phyloP scores from a whole-genome alignment of 2,113 vertebrate genomes.

The Psilopsiagon aurifrons region DNA sequence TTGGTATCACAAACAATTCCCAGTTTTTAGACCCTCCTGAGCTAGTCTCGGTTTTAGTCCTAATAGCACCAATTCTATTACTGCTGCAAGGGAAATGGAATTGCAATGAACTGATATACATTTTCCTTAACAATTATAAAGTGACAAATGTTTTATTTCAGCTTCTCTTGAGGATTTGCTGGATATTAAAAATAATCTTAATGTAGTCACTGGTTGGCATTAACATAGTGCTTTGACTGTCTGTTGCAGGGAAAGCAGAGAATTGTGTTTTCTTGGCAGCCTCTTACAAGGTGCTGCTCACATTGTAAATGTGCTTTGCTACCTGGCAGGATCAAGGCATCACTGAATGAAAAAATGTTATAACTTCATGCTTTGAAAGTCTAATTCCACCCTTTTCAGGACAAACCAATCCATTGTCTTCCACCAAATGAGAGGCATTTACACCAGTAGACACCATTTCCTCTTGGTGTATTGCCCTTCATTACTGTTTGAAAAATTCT shows the following conservation, averaged over 20 bases:
- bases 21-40: constrained; percentile 45
- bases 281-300: not conserved
- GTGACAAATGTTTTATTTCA: constrained; percentile 49
- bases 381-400: not conserved
- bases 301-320: not conserved
- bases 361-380: constrained; percentile 17
- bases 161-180: constrained; percentile 47
- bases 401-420: not conserved
- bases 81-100: constrained; percentile 27
- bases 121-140: constrained; percentile 49
- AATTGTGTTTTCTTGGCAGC: not conserved
- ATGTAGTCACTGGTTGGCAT: constrained; percentile 32
- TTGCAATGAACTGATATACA: constrained; percentile 13
- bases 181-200: constrained; percentile 61
- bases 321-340: not conserved
- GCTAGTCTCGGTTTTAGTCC: constrained; percentile 14
- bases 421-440: not conserved
- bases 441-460: not conserved
- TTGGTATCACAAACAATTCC: constrained; percentile 49
- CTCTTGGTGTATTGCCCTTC: not conserved
- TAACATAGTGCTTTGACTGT: not conserved
- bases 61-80: constrained; percentile 45
- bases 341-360: not conserved
- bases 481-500: not conserved
- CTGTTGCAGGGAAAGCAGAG: not conserved